phyloP scores from a whole-genome alignment of 1,140 invertebrate genomes.

The Platorchestia sp. region DNA sequence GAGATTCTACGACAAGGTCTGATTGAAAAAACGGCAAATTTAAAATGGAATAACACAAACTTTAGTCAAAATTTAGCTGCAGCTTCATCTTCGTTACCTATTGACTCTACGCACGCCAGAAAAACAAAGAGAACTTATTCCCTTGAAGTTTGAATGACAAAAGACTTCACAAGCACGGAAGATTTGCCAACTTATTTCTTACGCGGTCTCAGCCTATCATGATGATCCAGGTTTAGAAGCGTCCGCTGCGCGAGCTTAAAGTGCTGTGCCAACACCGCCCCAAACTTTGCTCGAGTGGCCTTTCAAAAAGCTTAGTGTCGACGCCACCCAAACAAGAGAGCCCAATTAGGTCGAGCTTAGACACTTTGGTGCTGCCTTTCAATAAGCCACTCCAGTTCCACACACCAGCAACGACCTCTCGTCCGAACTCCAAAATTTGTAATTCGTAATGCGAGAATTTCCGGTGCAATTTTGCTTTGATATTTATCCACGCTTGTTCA shows the following conservation, averaged over 20 bases:
- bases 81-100: too few relatives aligned
- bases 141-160: background rate
- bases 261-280: background rate
- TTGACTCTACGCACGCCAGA: background rate
- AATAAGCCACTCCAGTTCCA: background rate
- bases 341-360: background rate
- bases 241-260: background rate
- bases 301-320: background rate
- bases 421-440: background rate
- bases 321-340: background rate
- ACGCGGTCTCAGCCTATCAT: background rate
- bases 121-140: background rate
- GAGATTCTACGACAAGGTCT: too few relatives aligned
- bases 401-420: background rate
- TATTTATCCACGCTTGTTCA: background rate
- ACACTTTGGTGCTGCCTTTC: background rate
- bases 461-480: background rate
- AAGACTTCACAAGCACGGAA: background rate
- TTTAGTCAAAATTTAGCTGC: too few relatives aligned
- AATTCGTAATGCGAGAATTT: background rate
- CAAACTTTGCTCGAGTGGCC: background rate
- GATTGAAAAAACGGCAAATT: too few relatives aligned
- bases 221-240: background rate
- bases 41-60: too few relatives aligned
- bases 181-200: background rate